Evolutionary conservation across 2,113 vertebrate genomes (phyloP).

Genomic region (Oryzias curvinotus): DNA sequence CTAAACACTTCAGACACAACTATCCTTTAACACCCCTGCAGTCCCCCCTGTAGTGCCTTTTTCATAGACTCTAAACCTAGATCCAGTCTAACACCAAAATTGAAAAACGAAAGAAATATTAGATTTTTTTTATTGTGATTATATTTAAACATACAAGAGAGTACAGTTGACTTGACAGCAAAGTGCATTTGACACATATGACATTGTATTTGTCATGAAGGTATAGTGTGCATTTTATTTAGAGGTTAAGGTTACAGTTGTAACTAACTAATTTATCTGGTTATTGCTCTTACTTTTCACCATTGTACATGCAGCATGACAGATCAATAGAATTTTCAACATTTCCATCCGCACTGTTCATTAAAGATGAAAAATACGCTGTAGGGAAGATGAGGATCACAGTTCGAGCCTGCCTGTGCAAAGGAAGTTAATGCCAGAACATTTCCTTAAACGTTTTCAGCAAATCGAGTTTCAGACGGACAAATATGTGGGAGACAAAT

Average conservation of each 20-base stretch:
- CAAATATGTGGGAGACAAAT: constrained; percentile 3
- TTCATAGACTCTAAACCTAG: too few species aligned
- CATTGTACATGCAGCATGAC: constrained; percentile 25
- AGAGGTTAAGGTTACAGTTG: constrained; percentile 28
- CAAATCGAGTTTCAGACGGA: background rate
- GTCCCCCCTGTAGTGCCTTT: too few species aligned
- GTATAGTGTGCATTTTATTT: constrained; percentile 34
- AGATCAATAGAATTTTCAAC: constrained; percentile 21
- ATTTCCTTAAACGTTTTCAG: too few species aligned
- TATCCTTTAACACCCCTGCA: too few species aligned
- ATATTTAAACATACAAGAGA: constrained; percentile 25
- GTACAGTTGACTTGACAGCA: constrained; percentile 18
- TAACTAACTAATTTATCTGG: constrained; percentile 22
- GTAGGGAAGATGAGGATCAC: constrained; percentile 29
- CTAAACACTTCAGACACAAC: too few species aligned
- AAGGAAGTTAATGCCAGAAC: constrained; percentile 13
- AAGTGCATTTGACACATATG: constrained; percentile 38
- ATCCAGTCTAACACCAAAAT: too few species aligned
- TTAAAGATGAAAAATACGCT: constrained; percentile 18
- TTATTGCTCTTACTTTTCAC: constrained; percentile 53
- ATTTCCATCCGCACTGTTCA: constrained; percentile 6
- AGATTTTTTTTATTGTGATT: constrained; percentile 19
- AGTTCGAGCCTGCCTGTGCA: constrained; percentile 14
- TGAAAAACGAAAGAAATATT: too few species aligned
- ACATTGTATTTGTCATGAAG: constrained; percentile 24